phyloP scores from a whole-genome alignment of 2,888 invertebrate genomes.

The Nomada flava region DNA sequence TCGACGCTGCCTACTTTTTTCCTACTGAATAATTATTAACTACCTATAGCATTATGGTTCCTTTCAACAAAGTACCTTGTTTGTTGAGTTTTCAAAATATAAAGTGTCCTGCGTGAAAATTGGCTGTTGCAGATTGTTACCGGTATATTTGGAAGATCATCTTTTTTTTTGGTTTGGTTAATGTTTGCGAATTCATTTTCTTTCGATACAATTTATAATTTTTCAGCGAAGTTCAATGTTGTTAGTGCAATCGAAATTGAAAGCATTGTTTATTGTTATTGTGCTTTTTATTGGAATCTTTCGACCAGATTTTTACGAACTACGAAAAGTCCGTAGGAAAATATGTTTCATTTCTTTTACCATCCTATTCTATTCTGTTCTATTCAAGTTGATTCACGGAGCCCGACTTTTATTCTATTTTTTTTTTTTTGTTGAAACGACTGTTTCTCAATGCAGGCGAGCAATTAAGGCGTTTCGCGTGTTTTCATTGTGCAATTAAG shows the following conservation, averaged over 20 bases:
- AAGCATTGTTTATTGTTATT: neutral
- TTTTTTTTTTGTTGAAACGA: neutral
- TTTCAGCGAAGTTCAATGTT: neutral
- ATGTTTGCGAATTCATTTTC: no score
- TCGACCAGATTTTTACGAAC: neutral
- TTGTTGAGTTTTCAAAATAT: neutral
- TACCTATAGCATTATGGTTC: neutral
- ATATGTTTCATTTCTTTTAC: no score
- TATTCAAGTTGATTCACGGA: neutral
- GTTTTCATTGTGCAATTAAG: constrained; percentile 37
- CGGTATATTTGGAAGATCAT: neutral
- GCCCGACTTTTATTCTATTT: neutral
- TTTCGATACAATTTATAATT: no score
- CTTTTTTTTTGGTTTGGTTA: neutral
- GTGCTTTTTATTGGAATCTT: neutral
- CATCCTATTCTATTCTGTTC: neutral
- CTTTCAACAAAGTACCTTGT: neutral
- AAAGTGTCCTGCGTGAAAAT: neutral
- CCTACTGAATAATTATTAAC: neutral
- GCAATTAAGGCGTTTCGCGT: constrained; percentile 17
- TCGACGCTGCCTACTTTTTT: constrained; percentile 13
- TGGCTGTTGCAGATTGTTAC: neutral
- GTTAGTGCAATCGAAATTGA: neutral
- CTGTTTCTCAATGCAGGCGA: neutral
- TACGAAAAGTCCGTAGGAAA: neutral